These are phyloP conservation scores for Otis tarda DNA, from an alignment of 2,113 vertebrate species.

Conservation along the genomic window DNA sequence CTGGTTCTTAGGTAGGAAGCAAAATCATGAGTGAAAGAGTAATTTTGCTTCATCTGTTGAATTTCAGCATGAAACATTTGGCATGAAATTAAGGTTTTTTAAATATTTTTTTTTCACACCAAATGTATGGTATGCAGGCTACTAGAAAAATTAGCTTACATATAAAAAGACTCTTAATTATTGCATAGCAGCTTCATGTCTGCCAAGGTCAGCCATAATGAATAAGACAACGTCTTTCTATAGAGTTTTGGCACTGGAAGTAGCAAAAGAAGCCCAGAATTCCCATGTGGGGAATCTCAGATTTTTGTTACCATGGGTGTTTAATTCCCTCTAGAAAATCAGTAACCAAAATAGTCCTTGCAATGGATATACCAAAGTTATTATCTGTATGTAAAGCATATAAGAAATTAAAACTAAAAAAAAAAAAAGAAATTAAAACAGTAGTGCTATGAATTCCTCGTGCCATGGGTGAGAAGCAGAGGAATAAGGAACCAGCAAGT, in stretches of 20 bases:
- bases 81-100: not conserved
- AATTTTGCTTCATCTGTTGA: not conserved
- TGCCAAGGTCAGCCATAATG: not conserved
- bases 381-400: not conserved
- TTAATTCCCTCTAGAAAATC: not conserved
- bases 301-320: not conserved
- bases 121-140: not conserved
- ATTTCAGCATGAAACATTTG: not conserved
- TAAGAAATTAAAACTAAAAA: not conserved
- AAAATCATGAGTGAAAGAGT: not conserved
- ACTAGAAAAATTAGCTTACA: not conserved
- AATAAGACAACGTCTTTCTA: not conserved
- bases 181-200: not conserved
- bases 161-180: constrained; percentile 26
- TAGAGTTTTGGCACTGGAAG: not conserved
- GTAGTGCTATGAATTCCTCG: not conserved
- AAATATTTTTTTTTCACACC: not conserved
- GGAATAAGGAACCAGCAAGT: not conserved
- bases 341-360: not conserved
- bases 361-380: not conserved
- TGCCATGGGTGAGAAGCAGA: not conserved
- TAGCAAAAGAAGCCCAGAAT: not conserved
- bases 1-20: not conserved
- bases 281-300: not conserved
- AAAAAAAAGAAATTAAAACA: not conserved